A percentile compares a stretch with the other conserved stretches of the same genome.
Evolutionary conservation across 2,888 invertebrate genomes (phyloP).

Genomic region (Agrochola lychnidis): DNA sequence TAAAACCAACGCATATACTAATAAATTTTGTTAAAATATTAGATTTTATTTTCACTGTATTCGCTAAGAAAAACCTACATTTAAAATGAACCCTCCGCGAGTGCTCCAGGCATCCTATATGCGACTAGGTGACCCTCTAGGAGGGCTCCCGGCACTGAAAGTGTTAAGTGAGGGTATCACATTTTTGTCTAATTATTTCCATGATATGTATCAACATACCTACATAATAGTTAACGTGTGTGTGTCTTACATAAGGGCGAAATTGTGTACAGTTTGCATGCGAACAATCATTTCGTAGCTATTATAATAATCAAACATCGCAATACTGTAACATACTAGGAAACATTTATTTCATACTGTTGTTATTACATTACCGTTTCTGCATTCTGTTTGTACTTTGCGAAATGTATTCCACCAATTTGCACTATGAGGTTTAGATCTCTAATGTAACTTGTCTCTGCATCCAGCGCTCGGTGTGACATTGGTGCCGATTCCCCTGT

Average conservation of each 20-base stretch:
- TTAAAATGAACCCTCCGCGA: too few species aligned
- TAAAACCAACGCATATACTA: too few species aligned
- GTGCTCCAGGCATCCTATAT: too few species aligned
- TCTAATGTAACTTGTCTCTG: not conserved
- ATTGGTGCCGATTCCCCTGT: too few species aligned
- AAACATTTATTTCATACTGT: conserved; percentile 34
- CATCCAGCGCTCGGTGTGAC: too few species aligned
- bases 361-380: conserved; percentile 2
- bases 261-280: conserved; percentile 36
- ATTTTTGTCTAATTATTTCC: conserved; percentile 20
- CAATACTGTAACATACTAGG: conserved; percentile 36
- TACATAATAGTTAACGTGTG: not conserved
- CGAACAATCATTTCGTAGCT: conserved; percentile 42
- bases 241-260: conserved; percentile 50
- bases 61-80: too few species aligned
- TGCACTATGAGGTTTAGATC: too few species aligned
- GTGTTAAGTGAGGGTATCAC: not conserved
- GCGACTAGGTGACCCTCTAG: too few species aligned
- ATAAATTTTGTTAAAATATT: too few species aligned
- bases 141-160: too few species aligned
- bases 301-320: conserved; percentile 42
- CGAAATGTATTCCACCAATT: conserved; percentile 15
- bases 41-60: too few species aligned
- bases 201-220: conserved; percentile 20
- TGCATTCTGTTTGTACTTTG: conserved; percentile 11